These are phyloP conservation scores for Zaprionus bogoriensis DNA, from an alignment of 2,888 invertebrate species.

Conservation along the genomic window DNA sequence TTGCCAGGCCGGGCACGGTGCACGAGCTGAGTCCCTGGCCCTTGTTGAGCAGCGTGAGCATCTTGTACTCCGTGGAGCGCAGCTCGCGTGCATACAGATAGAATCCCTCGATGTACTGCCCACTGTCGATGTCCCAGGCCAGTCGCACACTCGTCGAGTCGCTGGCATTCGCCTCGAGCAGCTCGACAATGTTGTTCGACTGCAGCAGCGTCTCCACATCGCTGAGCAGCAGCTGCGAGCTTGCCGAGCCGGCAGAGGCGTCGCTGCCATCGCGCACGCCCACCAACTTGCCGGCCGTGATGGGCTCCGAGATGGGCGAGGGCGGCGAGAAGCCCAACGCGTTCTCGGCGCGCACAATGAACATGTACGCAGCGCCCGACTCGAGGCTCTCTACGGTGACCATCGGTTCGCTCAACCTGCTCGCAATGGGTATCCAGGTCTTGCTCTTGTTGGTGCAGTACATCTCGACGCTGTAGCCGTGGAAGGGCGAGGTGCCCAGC, in stretches of 20 bases:
- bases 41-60: constrained; percentile 90
- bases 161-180: constrained; percentile 91
- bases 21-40: constrained; percentile 88
- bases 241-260: constrained; percentile 55
- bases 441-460: constrained; percentile 85
- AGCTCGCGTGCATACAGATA: constrained; percentile 90
- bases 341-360: constrained; percentile 94
- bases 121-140: constrained; percentile 91
- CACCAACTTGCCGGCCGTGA: constrained; percentile 84
- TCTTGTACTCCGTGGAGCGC: constrained; percentile 85
- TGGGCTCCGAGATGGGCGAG: constrained; percentile 89
- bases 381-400: constrained; percentile 89
- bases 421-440: constrained; percentile 86
- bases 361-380: constrained; percentile 92
- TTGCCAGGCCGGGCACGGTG: constrained; percentile 89
- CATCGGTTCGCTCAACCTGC: constrained; percentile 87
- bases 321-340: constrained; percentile 92
- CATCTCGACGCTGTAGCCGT: constrained; percentile 91
- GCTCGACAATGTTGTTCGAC: constrained; percentile 89
- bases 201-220: constrained; percentile 88
- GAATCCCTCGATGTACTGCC: constrained; percentile 91
- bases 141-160: constrained; percentile 92
- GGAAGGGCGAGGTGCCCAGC: constrained; percentile 92
- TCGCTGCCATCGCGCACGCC: constrained; percentile 58
- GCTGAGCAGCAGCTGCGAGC: constrained; percentile 82